Base-by-base conservation (phyloP, 2,797 vertebrate species). In the Cynodonichthys magdalenae region DNA sequence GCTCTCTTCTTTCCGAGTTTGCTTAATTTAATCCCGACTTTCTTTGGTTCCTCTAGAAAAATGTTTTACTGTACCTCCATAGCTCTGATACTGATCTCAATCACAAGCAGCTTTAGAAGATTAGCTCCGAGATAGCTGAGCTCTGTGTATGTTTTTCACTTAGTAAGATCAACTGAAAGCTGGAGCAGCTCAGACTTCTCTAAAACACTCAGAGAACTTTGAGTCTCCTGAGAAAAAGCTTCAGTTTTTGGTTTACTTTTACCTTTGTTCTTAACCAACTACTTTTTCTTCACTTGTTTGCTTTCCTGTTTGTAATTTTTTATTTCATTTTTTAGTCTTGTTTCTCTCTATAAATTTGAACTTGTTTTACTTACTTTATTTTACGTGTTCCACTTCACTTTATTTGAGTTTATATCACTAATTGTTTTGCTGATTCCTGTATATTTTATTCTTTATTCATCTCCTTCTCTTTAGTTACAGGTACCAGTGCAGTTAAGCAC, bases 81-180 rank as follows among this genome's bases (percentile, higher is more conserved):
- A 14, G 8, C 41, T 48, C 27, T 24, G 39, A 75, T 53, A 53
- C 59, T 65, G 59, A 19, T 53, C 52, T 69, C 72, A 73, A 87
- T 82, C 78, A 81, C 76, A 84, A 46, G 44, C 74, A 64, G 71
- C 28, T 53, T 60, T 34, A 36, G 42, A 41, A 6, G 29, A 59
- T n/a, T 15, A 63, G 64, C 64, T 67, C 61, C n/a, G n/a, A 68
- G 59, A 71, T 76, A 50, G 6, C 31, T 42, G 5, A 54, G 46
- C 5, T 14, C 18, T 20, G 20, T 69, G 56, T 77, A 53, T 75
- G 58, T 64, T 58, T 82, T 80, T 80, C 72, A 72, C 76, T 72
- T 29, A 49, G 28, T 49, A 59, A 81, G 46, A 54, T 69, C 65
- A 74, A 64, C 70, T 68, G 77, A 78, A 78, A 80, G 63, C 31